phyloP scores from a whole-genome alignment of 2,797 vertebrate species.

The Sciurus vulgaris region DNA sequence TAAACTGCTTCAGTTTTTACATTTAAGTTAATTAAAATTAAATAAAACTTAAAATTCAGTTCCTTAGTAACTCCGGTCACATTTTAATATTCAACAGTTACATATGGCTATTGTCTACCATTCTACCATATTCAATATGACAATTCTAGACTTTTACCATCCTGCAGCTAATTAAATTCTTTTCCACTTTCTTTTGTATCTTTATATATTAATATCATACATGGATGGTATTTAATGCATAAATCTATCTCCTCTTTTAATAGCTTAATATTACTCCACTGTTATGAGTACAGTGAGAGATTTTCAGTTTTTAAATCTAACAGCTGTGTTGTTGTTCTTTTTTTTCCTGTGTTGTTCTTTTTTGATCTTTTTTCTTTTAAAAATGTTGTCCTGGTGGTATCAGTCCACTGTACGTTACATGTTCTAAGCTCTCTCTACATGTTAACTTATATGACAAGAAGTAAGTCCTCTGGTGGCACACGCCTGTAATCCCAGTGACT shows the following conservation, averaged over 20 bases:
- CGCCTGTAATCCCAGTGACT: too few relatives aligned
- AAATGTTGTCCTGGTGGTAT: background rate
- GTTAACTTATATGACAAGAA: slow-evolving; percentile 40
- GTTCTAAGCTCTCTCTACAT: background rate
- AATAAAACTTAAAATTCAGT: slow-evolving; percentile 49
- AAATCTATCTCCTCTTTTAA: background rate
- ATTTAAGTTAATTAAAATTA: slow-evolving; percentile 41
- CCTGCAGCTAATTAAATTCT: background rate
- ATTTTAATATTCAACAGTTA: background rate
- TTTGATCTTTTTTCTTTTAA: background rate
- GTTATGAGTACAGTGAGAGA: background rate
- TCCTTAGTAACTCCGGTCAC: background rate
- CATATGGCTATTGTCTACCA: background rate
- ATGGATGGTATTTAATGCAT: background rate
- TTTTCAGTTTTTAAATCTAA: slow-evolving; percentile 51
- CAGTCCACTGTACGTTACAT: background rate
- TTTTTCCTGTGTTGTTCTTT: background rate
- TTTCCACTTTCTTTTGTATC: background rate
- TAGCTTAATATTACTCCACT: background rate
- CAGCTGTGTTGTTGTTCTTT: background rate
- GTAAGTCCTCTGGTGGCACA: background rate
- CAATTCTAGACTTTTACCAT: background rate
- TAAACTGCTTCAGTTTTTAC: slow-evolving; percentile 39
- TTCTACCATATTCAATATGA: background rate
- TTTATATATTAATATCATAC: background rate